Evolutionary conservation across 2,888 invertebrate species (phyloP), one percentile per base, ranked within the genome.

Genomic region (Fragum sueziense): DNA sequence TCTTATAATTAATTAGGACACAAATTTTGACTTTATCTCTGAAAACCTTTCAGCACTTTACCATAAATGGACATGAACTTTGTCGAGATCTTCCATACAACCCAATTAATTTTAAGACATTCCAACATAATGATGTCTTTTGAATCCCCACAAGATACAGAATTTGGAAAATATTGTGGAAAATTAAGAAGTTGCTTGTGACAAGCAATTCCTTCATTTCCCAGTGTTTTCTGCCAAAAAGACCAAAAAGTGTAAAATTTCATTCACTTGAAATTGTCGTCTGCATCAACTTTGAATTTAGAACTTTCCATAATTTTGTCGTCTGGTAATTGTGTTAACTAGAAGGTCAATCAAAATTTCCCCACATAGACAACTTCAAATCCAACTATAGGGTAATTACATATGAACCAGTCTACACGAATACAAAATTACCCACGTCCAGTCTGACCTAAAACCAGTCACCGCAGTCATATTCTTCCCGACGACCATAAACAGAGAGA

Each of bases 401-500:
- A 9, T 47, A 14, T 47, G 47, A 47, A 47, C 47, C 57, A 27
- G 57, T 65, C 65, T 65, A 65, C n/a, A 62, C 34, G 34, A 6
- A n/a, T 6, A 34, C 4, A 62, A 62, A 33, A 62, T 37, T 25
- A 22, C 25, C 33, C 22, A 22, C 4, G 41, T 65, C 65, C 65
- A 65, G 65, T 65, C 65, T 65, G 65, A 65, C 65, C 33, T 33
- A 37, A 41, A 41, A 27, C 57, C 7, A 22, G 29, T 29, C 57
- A 65, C 1, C n/a, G 65, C 25, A 2, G 25, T 34, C 11, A 22
- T 29, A 62, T 17, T 9, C n/a, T n/a, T n/a, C n/a, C n/a, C 25
- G 20, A 62, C 29, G 41, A 25, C 31, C 4, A 34, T 25, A 25
- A 9, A 57, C 7, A n/a, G 57, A 57, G 14, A 57, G 41, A 47